phyloP scores from a whole-genome alignment of 2,797 vertebrate species.

The Danio jaintianensis region DNA sequence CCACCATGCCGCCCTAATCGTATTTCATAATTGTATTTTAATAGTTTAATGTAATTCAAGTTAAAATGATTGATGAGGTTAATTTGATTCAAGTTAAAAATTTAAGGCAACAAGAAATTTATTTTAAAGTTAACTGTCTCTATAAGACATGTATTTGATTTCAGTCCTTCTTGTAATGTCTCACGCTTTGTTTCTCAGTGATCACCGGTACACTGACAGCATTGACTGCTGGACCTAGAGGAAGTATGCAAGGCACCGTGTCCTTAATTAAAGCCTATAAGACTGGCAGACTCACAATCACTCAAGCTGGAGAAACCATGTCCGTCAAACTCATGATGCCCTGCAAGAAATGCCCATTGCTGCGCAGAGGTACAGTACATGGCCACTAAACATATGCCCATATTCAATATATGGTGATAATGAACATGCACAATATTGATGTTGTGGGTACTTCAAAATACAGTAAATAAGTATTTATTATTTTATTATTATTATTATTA shows the following conservation, averaged over 20 bases:
- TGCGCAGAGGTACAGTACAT: constrained; percentile 76
- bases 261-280: constrained; percentile 82
- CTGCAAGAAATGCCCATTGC: constrained; percentile 80
- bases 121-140: not conserved
- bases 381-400: no score
- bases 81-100: no score
- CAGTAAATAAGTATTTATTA: no score
- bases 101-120: not conserved
- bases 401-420: no score
- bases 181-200: constrained; percentile 65
- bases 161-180: not conserved
- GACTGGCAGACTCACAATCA: constrained; percentile 74
- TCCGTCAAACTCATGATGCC: constrained; percentile 76
- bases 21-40: no score
- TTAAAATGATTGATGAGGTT: no score
- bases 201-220: constrained; percentile 77
- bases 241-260: constrained; percentile 67
- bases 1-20: no score
- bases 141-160: not conserved
- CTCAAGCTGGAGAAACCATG: constrained; percentile 75
- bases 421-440: no score
- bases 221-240: constrained; percentile 67
- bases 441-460: no score
- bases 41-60: no score
- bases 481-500: no score